Conservation (phyloP, 2,888 invertebrate genomes). For the Xanthorhoe spadicearia region DNA sequence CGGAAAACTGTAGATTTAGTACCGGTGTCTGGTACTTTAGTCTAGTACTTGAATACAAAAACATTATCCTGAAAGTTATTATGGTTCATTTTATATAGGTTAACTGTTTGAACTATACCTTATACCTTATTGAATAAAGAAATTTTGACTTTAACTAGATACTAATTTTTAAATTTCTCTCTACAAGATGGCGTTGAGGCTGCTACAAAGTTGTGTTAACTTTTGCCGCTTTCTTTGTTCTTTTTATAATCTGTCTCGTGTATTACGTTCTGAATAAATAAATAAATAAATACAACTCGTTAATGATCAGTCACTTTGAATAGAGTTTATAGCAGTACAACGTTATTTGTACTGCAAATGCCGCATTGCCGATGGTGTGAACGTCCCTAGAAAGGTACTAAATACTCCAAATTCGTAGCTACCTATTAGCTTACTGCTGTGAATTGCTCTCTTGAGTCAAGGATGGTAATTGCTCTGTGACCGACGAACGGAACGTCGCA, state of each 20-base stretch:
- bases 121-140: too few relatives aligned
- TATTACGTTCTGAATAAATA: too few relatives aligned
- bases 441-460: constrained; percentile 46
- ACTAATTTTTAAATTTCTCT: too few relatives aligned
- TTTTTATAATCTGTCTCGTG: too few relatives aligned
- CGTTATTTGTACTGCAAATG: neutral
- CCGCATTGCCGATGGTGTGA: constrained; percentile 1
- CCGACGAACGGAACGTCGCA: constrained; percentile 35
- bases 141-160: too few relatives aligned
- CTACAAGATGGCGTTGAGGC: too few relatives aligned
- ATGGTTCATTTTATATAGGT: neutral
- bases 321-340: neutral
- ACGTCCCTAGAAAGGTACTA: constrained; percentile 18
- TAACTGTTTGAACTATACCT: too few relatives aligned
- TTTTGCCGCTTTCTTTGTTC: too few relatives aligned
- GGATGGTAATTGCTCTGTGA: constrained; percentile 50
- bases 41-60: neutral
- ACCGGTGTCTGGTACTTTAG: neutral
- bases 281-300: too few relatives aligned
- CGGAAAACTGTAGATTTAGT: neutral
- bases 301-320: too few relatives aligned
- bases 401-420: constrained; percentile 46
- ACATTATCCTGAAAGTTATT: neutral
- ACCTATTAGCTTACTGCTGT: constrained; percentile 50
- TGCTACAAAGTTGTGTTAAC: too few relatives aligned